Evolutionary conservation across 2,888 invertebrate species (phyloP).

Genomic region (Anorthoa munda): DNA sequence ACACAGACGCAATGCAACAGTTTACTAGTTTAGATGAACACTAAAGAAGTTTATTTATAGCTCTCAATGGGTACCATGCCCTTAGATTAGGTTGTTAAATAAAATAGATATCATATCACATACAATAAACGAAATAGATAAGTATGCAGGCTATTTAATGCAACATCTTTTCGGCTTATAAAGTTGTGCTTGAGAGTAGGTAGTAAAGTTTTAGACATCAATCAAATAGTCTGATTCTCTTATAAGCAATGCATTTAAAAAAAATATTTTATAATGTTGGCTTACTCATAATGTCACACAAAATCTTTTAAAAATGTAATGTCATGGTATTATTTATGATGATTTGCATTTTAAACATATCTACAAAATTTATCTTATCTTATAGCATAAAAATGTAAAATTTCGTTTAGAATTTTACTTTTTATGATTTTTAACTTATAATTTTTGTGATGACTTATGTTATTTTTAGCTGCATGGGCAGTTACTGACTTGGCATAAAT

Average conservation of each 20-base stretch:
- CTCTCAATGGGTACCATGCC: too few relatives aligned
- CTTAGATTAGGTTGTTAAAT: background rate
- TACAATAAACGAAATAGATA: background rate
- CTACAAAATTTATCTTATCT: conserved; percentile 23
- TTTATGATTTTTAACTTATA: background rate
- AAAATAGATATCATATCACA: background rate
- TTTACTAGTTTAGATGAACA: too few relatives aligned
- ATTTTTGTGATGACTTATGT: background rate
- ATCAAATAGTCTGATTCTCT: background rate
- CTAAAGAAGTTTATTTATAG: too few relatives aligned
- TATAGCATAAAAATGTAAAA: background rate
- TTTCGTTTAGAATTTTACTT: background rate
- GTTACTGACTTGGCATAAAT: background rate
- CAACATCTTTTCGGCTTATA: background rate
- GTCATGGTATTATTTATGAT: conserved; percentile 13
- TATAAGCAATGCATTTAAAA: too few relatives aligned
- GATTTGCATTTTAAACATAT: conserved; percentile 23
- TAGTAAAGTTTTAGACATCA: background rate
- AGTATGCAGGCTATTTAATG: background rate
- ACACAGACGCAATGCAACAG: too few relatives aligned
- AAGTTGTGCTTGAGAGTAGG: background rate
- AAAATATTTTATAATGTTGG: background rate
- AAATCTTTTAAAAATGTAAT: background rate
- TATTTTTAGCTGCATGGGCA: background rate
- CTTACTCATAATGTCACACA: background rate